Evolutionary conservation across 2,888 invertebrate species (phyloP), one percentile per base, ranked within the genome.

Genomic region (Gari tellinella): DNA sequence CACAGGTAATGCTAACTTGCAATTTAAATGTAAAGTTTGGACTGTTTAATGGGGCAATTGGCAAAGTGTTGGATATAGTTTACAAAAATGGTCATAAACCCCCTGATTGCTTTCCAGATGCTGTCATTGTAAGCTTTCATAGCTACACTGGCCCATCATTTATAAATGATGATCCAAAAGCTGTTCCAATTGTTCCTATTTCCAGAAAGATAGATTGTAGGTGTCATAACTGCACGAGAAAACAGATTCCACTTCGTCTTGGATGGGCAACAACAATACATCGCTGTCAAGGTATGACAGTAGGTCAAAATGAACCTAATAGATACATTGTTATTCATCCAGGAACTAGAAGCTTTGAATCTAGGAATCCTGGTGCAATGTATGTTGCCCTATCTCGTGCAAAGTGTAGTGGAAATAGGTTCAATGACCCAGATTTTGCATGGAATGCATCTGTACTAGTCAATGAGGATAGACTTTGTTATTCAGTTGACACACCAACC

Each of bases 371-470:
- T 41, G 78, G 75, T 7, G 78, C 75, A 10, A 38, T 81, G 3
- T 78, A 66, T 78, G 78, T 81, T 53, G 72, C 80, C 14, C 53
- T 80, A 0, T 80, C 77, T 10, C 21, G 73, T 14, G 76, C 80
- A 23, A 78, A 75, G 58, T 41, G 66, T 48, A 45, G 72, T 19
- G 81, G 78, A 7, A 43, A 52, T 43, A n/a, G n/a, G 26, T 7
- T 26, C 5, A 17, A n/a, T 23, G n/a, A 46, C 21, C 74, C 72
- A 10, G 80, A 80, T 52, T 77, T 81, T 69, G 72, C 66, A 10
- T 81, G 74, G 77, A 68, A 81, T 60, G 69, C 72, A 23, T 19
- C 38, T 15, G 46, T 69, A 17, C 53, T 74, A 21, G 66, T 74
- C 0, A 80, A 77, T 52, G 55, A 72, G 38, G 77, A 77, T 17